Evolutionary conservation across 2,113 vertebrate species (phyloP).

Genomic region (Chrysemys picta): DNA sequence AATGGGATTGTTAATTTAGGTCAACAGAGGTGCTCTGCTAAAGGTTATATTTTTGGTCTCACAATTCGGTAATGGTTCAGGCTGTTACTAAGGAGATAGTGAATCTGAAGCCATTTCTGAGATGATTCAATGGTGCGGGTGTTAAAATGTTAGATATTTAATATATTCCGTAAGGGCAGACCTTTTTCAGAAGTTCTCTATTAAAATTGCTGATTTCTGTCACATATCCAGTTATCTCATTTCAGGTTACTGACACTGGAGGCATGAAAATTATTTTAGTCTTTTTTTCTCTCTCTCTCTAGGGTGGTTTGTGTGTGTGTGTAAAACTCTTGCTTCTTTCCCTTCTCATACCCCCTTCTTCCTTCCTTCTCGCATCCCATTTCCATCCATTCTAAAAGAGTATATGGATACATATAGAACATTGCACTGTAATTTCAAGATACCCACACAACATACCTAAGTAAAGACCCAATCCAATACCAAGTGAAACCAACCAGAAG

Average conservation of each 20-base stretch:
- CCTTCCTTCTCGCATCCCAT: not conserved
- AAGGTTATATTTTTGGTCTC: not conserved
- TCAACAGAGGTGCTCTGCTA: not conserved
- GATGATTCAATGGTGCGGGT: not conserved
- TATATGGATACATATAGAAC: not conserved
- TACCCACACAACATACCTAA: not conserved
- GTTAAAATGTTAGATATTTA: conserved; percentile 5
- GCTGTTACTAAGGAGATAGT: conserved; percentile 5
- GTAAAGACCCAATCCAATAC: not conserved
- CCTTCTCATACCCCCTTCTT: not conserved
- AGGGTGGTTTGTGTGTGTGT: not conserved
- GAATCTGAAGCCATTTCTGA: not conserved
- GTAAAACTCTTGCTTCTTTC: not conserved
- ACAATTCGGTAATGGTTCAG: not conserved
- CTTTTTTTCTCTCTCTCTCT: not conserved
- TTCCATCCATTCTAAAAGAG: not conserved
- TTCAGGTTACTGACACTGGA: not conserved
- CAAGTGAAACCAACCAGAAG: not conserved
- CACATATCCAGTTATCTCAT: not conserved
- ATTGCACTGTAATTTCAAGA: not conserved
- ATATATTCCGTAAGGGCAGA: not conserved
- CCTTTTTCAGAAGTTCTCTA: not conserved
- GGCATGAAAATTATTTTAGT: not conserved
- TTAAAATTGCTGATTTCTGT: not conserved
- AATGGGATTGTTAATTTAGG: not conserved